These are phyloP conservation scores for Rhinoderma darwinii DNA, from an alignment of 2,113 vertebrate species.

Conservation along the genomic window DNA sequence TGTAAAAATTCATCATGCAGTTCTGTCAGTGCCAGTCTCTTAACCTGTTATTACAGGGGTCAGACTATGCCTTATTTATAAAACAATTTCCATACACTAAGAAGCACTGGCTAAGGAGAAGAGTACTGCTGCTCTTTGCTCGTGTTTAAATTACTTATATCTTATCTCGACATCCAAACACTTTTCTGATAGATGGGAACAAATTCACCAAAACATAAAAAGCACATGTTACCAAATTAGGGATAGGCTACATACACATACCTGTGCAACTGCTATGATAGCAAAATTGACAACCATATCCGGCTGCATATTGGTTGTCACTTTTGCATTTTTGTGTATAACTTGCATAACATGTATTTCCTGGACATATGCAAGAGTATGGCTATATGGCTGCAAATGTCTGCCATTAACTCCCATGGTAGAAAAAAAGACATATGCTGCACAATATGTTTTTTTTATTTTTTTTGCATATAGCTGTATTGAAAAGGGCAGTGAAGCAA, in stretches of 20 bases:
- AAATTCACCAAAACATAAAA: background rate
- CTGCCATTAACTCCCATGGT: too few relatives aligned
- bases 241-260: too few relatives aligned
- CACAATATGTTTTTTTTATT: too few relatives aligned
- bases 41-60: conserved; percentile 32
- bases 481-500: too few relatives aligned
- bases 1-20: conserved; percentile 24
- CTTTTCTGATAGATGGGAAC: background rate
- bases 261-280: background rate
- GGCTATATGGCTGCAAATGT: too few relatives aligned
- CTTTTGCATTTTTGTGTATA: background rate
- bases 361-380: too few relatives aligned
- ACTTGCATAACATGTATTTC: too few relatives aligned
- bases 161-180: background rate
- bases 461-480: too few relatives aligned
- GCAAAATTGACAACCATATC: background rate
- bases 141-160: background rate
- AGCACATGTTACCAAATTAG: background rate
- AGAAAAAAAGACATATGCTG: too few relatives aligned
- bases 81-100: background rate
- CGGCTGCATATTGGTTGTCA: background rate
- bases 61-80: background rate
- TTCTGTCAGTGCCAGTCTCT: background rate
- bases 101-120: background rate
- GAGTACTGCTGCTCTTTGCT: background rate